These are phyloP conservation scores for Adelosebastes latens DNA, from an alignment of 2,797 vertebrate genomes.

Conservation along the genomic window DNA sequence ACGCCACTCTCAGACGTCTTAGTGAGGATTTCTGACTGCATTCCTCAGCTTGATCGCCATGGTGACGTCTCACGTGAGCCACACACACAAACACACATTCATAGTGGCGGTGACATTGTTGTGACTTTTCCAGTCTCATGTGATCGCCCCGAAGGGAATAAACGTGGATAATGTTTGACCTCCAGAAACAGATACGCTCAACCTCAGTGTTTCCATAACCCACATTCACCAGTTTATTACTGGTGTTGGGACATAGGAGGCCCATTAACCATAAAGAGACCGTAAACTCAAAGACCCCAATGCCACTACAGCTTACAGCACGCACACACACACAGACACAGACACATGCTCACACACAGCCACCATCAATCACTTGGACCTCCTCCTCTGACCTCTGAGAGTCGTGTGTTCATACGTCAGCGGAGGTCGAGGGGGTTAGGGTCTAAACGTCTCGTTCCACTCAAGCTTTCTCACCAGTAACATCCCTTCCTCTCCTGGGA, in stretches of 20 bases:
- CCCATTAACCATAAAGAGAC: not conserved
- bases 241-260: slow-evolving; percentile 39
- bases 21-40: slow-evolving; percentile 60
- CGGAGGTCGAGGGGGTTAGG: slow-evolving; percentile 33
- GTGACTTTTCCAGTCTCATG: slow-evolving; percentile 57
- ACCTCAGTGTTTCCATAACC: slow-evolving; percentile 13
- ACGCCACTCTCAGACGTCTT: slow-evolving; percentile 43
- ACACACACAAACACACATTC: slow-evolving; percentile 9
- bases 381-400: slow-evolving; percentile 45
- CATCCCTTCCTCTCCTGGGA: slow-evolving; percentile 38
- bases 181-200: slow-evolving; percentile 12
- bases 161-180: slow-evolving; percentile 56
- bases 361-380: slow-evolving; percentile 30
- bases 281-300: slow-evolving; percentile 51
- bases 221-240: slow-evolving; percentile 40
- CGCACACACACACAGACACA: not conserved
- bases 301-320: not conserved
- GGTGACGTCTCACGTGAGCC: slow-evolving; percentile 65
- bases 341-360: slow-evolving; percentile 17
- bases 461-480: slow-evolving; percentile 20
- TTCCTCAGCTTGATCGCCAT: slow-evolving; percentile 72
- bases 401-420: slow-evolving; percentile 27
- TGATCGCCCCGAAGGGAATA: slow-evolving; percentile 34
- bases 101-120: slow-evolving; percentile 50
- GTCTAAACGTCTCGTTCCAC: not conserved